These are phyloP conservation scores for Neodiprion virginianus DNA, from an alignment of 1,140 invertebrate genomes.

Conservation along the genomic window DNA sequence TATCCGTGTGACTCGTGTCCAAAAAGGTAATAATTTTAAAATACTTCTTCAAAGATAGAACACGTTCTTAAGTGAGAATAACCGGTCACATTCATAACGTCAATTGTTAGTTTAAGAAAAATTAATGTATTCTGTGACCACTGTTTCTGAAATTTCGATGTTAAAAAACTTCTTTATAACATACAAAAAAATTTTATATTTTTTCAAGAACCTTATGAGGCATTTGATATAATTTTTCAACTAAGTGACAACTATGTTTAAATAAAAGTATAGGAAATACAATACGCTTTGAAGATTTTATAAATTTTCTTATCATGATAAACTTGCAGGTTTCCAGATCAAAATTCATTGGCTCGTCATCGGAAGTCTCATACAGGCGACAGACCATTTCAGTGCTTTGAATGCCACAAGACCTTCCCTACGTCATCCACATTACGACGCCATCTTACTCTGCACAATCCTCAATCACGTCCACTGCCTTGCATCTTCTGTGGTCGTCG, in stretches of 20 bases:
- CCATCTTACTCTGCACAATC: conserved; percentile 55
- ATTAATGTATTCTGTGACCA: no score
- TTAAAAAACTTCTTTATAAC: conserved; percentile 5
- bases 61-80: no score
- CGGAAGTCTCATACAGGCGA: conserved; percentile 54
- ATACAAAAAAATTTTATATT: conserved; percentile 19
- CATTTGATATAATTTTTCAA: no score
- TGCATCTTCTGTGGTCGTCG: conserved; percentile 59
- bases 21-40: conserved; percentile 45
- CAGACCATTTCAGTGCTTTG: conserved; percentile 56
- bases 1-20: conserved; percentile 61
- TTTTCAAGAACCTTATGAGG: neutral
- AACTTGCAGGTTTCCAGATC: conserved; percentile 52
- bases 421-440: conserved; percentile 52
- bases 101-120: neutral
- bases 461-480: conserved; percentile 54
- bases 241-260: no score
- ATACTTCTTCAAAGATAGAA: no score
- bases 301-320: neutral
- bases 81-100: no score
- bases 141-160: neutral
- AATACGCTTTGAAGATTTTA: neutral
- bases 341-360: conserved; percentile 56
- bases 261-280: neutral
- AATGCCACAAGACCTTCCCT: conserved; percentile 57